Conservation (phyloP, 2,797 vertebrate species). For the Gallinago nigripennis region DNA sequence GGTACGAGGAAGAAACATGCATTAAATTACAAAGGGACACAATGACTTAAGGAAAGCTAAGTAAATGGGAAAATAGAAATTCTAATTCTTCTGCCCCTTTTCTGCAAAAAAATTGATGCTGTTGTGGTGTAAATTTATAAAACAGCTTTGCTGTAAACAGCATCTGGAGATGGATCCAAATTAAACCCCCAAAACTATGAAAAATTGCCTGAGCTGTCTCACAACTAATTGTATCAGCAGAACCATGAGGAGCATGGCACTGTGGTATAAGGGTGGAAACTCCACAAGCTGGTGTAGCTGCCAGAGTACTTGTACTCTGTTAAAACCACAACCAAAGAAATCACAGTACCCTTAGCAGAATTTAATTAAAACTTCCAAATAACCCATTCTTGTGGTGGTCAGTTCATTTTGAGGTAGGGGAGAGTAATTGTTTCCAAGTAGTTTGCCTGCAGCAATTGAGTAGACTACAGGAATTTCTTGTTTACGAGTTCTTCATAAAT, state of each 20-base stretch:
- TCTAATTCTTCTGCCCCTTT: neutral
- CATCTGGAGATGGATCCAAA: neutral
- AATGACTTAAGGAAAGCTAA: neutral
- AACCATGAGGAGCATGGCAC: neutral
- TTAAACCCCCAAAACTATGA: neutral
- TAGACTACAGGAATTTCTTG: constrained; percentile 8
- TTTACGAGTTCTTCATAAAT: neutral
- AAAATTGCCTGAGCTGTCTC: neutral
- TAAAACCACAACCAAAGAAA: constrained; percentile 22
- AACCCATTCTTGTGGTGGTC: constrained; percentile 5
- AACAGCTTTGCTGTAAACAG: neutral
- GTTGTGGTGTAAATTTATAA: neutral
- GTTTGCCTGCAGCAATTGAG: neutral
- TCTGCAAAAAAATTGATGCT: neutral
- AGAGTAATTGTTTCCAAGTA: neutral
- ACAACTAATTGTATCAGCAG: neutral
- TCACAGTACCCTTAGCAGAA: neutral
- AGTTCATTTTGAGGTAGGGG: constrained; percentile 1
- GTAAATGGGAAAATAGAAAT: neutral
- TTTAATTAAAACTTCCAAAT: constrained; percentile 35
- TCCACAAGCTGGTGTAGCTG: neutral
- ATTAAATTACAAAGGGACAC: neutral
- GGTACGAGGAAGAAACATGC: neutral
- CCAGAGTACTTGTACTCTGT: neutral
- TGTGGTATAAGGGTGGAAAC: neutral